Base-by-base conservation (phyloP, 2,113 vertebrate species). In the Heliornis fulica region DNA sequence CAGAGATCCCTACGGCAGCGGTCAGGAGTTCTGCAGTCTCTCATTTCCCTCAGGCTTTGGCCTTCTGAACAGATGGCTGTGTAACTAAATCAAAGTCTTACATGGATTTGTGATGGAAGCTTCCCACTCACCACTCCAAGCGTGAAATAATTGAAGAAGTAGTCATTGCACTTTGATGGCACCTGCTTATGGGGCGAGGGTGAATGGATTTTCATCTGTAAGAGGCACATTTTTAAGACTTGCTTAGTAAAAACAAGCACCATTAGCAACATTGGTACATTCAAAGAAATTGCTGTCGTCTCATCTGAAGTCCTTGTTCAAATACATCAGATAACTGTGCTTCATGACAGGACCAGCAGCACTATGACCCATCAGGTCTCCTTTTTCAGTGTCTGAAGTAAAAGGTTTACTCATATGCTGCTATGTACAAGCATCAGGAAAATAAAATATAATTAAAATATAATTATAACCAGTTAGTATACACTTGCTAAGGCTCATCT, bases 61-160 rank as follows among this genome's bases (percentile, higher is more conserved):
- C 29, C 34, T 50, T 51, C 43, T 34, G 14, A 65, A 83, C 63
- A 28, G 10, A 41, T 1, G 63, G 41, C 31, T 28, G n/a, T 23
- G 20, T 26, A 38, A 29, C 32, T 22, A 66, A 66, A 83, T 31
- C 48, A 75, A 57, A 80, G 32, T 18, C 46, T 61, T 2, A 41
- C 15, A 32, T 2, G 3, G 36, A 45, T 59, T 59, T 81, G 61
- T 40, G 46, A 92, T 4, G 15, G 51, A 92, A 90, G 38, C 40
- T 70, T 94, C 32, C 25, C 78, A 99, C 99, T 96, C 98, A 99
- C 99, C 99, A 99, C 98, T 97, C 99, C 99, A 8, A 99, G 98
- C 31, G 99, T 99, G 98, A 99, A 99, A 95, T 99, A 99, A 97
- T 99, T 99, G 98, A 99, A 99, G 98, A 99, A 99, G 98, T 99